phyloP scores from a whole-genome alignment of 2,113 vertebrate species.

The Carollia perspicillata region DNA sequence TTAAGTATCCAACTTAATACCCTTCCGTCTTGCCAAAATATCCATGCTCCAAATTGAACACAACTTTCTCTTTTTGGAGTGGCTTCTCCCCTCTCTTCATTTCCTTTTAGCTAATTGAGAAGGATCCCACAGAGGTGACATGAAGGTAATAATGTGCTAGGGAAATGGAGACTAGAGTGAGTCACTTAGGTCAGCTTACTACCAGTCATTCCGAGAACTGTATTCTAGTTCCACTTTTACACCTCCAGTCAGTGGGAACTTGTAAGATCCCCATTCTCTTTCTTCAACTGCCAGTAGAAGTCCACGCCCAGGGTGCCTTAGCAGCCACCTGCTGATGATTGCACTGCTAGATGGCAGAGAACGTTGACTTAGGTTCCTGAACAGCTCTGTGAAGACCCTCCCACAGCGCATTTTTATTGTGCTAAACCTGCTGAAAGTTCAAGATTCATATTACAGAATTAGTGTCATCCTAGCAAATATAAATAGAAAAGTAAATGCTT shows the following conservation, averaged over 20 bases:
- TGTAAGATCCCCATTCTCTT: not conserved
- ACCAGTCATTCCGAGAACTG: not conserved
- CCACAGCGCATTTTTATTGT: not conserved
- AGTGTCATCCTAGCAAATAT: not conserved
- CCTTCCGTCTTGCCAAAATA: not conserved
- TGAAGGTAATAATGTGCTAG: not conserved
- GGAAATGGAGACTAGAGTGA: not conserved
- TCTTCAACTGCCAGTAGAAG: not conserved
- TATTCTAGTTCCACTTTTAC: not conserved
- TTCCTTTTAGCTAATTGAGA: not conserved
- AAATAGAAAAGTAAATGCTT: not conserved
- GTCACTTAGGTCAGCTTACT: not conserved
- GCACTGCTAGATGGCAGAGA: not conserved
- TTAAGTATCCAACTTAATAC: not conserved
- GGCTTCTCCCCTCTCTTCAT: not conserved
- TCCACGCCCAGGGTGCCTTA: not conserved
- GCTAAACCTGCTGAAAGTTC: not conserved
- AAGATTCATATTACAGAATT: not conserved
- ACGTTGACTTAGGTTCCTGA: not conserved
- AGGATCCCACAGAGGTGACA: not conserved
- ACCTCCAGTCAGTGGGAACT: not conserved
- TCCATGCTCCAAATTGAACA: not conserved
- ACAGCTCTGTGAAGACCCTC: not conserved
- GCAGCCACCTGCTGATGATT: not conserved
- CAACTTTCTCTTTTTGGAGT: not conserved